Conservation (phyloP, 1,140 invertebrate species). For the Conus ventricosus region DNA sequence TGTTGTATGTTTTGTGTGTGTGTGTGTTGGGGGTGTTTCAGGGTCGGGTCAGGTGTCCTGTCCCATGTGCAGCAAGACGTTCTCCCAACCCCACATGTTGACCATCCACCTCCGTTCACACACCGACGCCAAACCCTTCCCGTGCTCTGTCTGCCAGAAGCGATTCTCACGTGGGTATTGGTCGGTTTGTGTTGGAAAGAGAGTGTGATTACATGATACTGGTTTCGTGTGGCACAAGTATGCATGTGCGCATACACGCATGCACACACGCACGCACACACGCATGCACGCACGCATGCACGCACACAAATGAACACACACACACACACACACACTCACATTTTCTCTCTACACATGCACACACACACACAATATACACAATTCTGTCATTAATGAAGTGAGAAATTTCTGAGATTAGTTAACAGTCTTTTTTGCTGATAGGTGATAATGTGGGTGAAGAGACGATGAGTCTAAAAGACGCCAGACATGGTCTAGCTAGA, state of each 20-base stretch:
- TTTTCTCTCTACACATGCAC: no score
- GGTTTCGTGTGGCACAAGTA: no score
- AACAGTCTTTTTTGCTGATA: no score
- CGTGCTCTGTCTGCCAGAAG: conserved; percentile 68
- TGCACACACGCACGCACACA: not conserved
- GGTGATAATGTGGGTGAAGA: no score
- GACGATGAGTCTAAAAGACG: no score
- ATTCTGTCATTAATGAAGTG: no score
- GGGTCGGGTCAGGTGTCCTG: conserved; percentile 52
- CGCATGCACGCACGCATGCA: not conserved
- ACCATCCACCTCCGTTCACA: conserved; percentile 73
- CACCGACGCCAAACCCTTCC: conserved; percentile 87
- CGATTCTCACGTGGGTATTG: conserved; percentile 61
- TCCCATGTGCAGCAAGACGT: conserved; percentile 65
- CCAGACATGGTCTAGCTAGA: no score
- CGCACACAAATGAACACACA: not conserved
- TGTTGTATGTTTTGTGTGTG: not conserved
- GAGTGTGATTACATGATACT: no score
- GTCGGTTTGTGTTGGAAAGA: no score
- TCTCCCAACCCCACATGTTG: conserved; percentile 73
- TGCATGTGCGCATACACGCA: not conserved
- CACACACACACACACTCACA: no score
- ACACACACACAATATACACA: no score
- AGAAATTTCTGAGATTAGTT: no score
- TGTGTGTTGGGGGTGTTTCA: conserved; percentile 32